Base-by-base conservation (phyloP, 2,797 vertebrate species). In the Falco berigora region DNA sequence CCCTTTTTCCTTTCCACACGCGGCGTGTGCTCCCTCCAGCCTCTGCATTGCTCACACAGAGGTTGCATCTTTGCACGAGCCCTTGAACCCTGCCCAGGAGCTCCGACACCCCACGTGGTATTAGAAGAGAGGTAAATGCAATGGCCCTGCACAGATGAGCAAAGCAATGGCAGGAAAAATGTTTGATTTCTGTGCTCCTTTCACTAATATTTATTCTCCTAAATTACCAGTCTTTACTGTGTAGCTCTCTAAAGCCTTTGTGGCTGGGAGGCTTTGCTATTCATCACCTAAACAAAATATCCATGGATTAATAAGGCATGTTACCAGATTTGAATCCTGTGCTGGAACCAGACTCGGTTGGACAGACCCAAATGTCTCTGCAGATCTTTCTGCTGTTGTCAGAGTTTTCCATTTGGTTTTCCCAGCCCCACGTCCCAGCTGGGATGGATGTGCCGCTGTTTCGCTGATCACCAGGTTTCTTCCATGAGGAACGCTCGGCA, bases 191-290 rank as follows among this genome's bases (percentile, higher is more conserved):
- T 15, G 66, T 42, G 27, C 23, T 91, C 40, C 38, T 84, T 74
- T 63, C 90, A 90, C 92, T 91, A 93, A 93, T 93, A 93, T 90
- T 90, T 87, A 92, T 92, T 95, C 46, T n/a, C 56, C 88, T 89
- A 94, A 94, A 94, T 93, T 95, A 77, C 75, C 49, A 63, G 0
- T 82, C 88, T 94, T 78, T 85, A 50, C 86, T 56, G 62, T 78
- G 94, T 76, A 88, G 85, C 86, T 72, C 77, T 91, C 63, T 24
- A 67, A 95, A 90, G 79, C 88, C 55, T 94, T 55, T 83, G 83
- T 44, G 71, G 74, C 20, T 34, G 67, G 80, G 71, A 90, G 63
- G 88, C 74, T 94, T 49, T 85, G 80, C 83, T 73, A 3, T 94
- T 93, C 55, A 12, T 2, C 38, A 5, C 83, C 68, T 5, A 23